A percentile compares a stretch with the other conserved stretches of the same genome.
Evolutionary conservation across 1,140 invertebrate species (phyloP).

Genomic region (Parapsyche elsis): DNA sequence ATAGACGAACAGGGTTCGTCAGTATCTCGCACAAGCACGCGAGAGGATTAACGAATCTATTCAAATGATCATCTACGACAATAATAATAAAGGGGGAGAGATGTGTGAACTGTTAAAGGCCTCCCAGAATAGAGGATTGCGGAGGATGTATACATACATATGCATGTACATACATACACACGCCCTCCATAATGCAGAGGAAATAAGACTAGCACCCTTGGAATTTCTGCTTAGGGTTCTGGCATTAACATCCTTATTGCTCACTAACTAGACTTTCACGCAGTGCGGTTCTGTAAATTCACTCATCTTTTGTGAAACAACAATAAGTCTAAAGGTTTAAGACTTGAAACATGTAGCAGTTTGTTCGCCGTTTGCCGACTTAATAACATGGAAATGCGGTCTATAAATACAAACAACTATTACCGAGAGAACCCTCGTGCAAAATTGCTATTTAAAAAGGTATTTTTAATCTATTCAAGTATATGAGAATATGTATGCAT

Average conservation of each 20-base stretch:
- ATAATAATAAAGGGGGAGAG: conserved; percentile 29
- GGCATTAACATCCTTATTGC: conserved; percentile 23
- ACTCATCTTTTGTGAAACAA: conserved; percentile 28
- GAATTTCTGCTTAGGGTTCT: not conserved
- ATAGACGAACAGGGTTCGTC: conserved; percentile 2
- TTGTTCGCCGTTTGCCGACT: not conserved
- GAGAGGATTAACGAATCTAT: conserved; percentile 38
- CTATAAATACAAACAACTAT: not conserved
- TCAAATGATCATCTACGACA: conserved; percentile 34
- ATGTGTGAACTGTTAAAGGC: conserved; percentile 29
- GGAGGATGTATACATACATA: not conserved
- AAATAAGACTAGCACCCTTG: conserved; percentile 28
- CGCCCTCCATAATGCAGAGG: not conserved
- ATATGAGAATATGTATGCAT: conserved; percentile 1
- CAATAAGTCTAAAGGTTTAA: conserved; percentile 25
- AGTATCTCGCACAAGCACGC: conserved; percentile 27
- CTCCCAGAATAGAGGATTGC: conserved; percentile 9
- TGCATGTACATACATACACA: not conserved
- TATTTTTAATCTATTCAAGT: not conserved
- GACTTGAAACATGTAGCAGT: not conserved
- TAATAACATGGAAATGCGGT: not conserved
- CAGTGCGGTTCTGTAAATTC: conserved; percentile 3
- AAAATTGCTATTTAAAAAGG: not conserved
- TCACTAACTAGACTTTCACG: not conserved
- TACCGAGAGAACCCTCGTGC: not conserved